Conservation (phyloP, 2,113 vertebrate genomes). For the Dermatemys mawii region DNA sequence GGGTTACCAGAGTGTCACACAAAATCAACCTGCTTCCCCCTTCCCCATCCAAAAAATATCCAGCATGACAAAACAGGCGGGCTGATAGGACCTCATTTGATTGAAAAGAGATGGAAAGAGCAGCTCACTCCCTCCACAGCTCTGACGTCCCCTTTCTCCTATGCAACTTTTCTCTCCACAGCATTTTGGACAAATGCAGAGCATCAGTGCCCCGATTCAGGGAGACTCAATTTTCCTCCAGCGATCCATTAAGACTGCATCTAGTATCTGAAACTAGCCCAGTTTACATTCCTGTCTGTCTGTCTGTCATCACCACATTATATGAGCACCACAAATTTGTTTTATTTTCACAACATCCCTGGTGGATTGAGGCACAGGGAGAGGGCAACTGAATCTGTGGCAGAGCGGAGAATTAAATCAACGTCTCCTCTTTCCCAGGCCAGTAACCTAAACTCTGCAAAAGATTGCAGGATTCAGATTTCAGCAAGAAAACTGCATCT, state of each 20-base stretch:
- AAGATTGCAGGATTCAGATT: not conserved
- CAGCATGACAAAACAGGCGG: slow-evolving; percentile 2
- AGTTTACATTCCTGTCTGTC: not conserved
- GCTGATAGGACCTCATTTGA: not conserved
- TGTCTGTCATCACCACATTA: not conserved
- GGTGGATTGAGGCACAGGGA: not conserved
- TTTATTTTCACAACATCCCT: not conserved
- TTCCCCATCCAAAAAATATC: not conserved
- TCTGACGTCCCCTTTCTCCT: slow-evolving; percentile 7
- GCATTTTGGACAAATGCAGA: not conserved
- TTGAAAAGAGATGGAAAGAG: not conserved
- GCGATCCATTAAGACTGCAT: not conserved
- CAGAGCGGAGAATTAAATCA: not conserved
- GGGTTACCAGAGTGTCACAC: not conserved
- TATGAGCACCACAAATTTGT: not conserved
- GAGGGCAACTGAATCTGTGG: not conserved
- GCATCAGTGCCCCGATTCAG: not conserved
- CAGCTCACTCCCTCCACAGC: not conserved
- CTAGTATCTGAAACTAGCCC: not conserved
- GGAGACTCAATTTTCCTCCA: not conserved
- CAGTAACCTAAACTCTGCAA: not conserved
- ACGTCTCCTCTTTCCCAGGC: not conserved
- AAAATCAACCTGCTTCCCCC: not conserved
- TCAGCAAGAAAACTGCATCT: not conserved
- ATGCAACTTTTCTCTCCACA: not conserved